Base-by-base conservation (phyloP, 2,888 invertebrate species). In the Escarpia spicata region DNA sequence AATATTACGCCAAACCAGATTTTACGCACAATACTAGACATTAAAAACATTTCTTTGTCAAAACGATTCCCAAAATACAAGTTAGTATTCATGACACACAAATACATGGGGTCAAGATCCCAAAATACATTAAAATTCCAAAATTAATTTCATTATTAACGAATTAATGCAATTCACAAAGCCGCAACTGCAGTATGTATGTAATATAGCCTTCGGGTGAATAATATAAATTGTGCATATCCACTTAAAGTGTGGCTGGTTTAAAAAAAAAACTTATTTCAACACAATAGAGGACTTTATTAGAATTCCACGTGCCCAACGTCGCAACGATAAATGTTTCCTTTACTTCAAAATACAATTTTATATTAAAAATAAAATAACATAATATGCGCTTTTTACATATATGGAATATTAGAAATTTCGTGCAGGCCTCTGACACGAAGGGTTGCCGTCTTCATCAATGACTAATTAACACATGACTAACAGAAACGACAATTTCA, bases 281-380 rank as follows among this genome's bases (percentile, higher is more conserved):
- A 75, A 26, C n/a, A 75, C 75, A 75, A 75, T 75, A 75, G 26
- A 75, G 6, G 19, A 75, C 75, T 75, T 75, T 75, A 75, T n/a
- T 52, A n/a, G n/a, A 75, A 75, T 75, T 75, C 75, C 75, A 75
- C 75, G 75, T 75, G 75, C 75, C n/a, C 75, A 75, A 75, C 75
- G 75, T 19, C 19, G 75, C 75, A 6, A 75, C 75, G 75, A 75
- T 75, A 75, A 75, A 75, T 26, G 75, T 75, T 75, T 26, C 75
- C 75, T 26, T 75, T 75, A 75, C 75, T 75, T 75, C n/a, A 75
- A 75, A 75, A 75, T 26, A 75, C 19, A 26, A 75, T 75, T 75
- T 75, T 75, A 75, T 26, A 26, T 75, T 75, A 75, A 75, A 75
- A 75, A 75, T 26, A n/a, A 75, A 75, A n/a, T 75, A 75, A 75